These are phyloP conservation scores for Solenopsis fugax DNA, from an alignment of 1,140 invertebrate species.

Conservation along the genomic window DNA sequence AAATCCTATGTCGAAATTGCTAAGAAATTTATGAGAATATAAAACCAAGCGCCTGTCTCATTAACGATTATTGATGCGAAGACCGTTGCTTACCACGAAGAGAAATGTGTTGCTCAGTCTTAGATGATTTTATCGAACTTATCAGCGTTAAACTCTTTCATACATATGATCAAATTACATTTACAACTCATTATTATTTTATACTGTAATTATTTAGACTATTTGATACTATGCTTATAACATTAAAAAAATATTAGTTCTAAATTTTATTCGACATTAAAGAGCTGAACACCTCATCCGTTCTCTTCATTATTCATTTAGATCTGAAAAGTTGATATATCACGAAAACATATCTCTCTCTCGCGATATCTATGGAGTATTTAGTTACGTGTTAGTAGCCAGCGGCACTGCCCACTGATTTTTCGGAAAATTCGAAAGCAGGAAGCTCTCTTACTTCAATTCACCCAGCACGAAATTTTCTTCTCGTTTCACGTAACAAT, in stretches of 20 bases:
- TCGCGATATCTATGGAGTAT: slow-evolving; percentile 35
- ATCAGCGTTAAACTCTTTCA: background rate
- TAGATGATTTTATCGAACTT: background rate
- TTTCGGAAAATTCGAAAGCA: slow-evolving; percentile 71
- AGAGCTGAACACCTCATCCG: background rate
- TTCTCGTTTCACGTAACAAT: slow-evolving; percentile 57
- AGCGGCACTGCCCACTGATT: slow-evolving; percentile 27
- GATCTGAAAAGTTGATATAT: slow-evolving; percentile 6
- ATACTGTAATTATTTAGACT: background rate
- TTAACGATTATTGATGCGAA: slow-evolving; percentile 68
- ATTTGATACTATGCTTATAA: background rate
- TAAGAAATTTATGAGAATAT: slow-evolving; percentile 41
- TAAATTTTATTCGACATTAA: background rate
- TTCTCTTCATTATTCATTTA: background rate
- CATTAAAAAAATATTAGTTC: background rate
- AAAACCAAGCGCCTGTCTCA: slow-evolving; percentile 51
- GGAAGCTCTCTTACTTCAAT: slow-evolving; percentile 66
- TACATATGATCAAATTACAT: background rate
- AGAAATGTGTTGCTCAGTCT: background rate
- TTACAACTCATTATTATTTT: background rate
- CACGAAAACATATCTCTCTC: slow-evolving; percentile 15
- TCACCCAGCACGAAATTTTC: slow-evolving; percentile 62
- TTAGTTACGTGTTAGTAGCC: slow-evolving; percentile 46
- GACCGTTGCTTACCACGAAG: background rate
- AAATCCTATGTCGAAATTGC: slow-evolving; percentile 56